Evolutionary conservation across 2,797 vertebrate genomes (phyloP).

Genomic region (Myotis findleyi): DNA sequence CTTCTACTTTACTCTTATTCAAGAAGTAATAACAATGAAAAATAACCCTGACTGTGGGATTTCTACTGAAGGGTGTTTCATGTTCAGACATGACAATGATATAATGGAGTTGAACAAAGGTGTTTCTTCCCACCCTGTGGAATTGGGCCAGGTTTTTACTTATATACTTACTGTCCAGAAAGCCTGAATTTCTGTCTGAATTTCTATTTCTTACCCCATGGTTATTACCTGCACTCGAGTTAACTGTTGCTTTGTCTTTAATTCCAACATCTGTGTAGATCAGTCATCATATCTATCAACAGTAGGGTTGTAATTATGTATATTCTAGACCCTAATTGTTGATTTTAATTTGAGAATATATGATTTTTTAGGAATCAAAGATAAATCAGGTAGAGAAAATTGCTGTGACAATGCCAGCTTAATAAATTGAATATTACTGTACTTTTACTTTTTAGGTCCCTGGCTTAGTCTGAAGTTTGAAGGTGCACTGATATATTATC

Average conservation of each 20-base stretch:
- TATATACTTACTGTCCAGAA: background rate
- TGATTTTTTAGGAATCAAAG: slow-evolving; percentile 56
- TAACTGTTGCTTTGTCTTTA: slow-evolving; percentile 27
- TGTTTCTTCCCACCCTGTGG: background rate
- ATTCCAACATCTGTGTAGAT: slow-evolving; percentile 10
- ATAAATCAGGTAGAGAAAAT: slow-evolving; percentile 71
- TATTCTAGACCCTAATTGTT: slow-evolving; percentile 47
- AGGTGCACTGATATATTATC: slow-evolving; percentile 78
- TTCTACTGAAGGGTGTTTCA: slow-evolving; percentile 26
- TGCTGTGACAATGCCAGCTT: slow-evolving; percentile 59
- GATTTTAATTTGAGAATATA: slow-evolving; percentile 58
- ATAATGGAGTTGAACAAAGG: background rate
- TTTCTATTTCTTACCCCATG: background rate
- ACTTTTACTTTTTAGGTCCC: slow-evolving; percentile 73
- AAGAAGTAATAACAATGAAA: background rate
- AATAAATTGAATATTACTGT: slow-evolving; percentile 76
- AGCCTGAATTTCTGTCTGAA: background rate
- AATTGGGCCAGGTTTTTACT: slow-evolving; percentile 19
- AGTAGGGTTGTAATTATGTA: background rate
- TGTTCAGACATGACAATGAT: background rate
- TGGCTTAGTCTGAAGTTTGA: slow-evolving; percentile 80
- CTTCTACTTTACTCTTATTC: background rate
- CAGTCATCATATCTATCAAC: background rate
- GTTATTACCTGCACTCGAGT: background rate
- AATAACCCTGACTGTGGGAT: background rate